These are phyloP conservation scores for Parazoanthus atlanticus DNA, from an alignment of 92 coral and sea anemone species.

Conservation along the genomic window DNA sequence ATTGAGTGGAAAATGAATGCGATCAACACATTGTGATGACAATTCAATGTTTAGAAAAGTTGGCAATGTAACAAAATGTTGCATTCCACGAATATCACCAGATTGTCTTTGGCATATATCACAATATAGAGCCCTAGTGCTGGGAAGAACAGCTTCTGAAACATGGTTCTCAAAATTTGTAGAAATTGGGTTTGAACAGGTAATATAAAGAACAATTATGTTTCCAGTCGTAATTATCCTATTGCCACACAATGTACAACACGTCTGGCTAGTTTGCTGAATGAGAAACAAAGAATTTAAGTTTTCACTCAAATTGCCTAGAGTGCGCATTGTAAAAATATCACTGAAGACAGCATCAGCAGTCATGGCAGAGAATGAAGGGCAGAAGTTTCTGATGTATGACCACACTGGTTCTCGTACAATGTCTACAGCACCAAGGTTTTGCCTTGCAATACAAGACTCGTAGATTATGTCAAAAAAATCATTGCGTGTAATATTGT, in stretches of 20 bases:
- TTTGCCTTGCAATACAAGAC: conserved; percentile 46
- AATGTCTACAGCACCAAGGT: conserved; percentile 27
- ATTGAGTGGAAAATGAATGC: background rate
- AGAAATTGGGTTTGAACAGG: background rate
- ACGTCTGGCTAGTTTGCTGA: conserved; percentile 3
- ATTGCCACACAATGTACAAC: background rate
- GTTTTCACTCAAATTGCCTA: conserved; percentile 41
- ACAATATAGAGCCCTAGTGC: too few species aligned
- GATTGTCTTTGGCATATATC: background rate
- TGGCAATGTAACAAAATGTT: background rate
- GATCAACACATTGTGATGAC: background rate
- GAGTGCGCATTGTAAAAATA: conserved; percentile 31
- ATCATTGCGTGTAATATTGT: conserved; percentile 45
- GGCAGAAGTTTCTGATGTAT: conserved; percentile 14
- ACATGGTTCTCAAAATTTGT: background rate
- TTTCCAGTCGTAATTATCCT: too few species aligned
- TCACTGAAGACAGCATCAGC: conserved; percentile 38
- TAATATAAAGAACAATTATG: background rate
- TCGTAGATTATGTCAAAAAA: conserved; percentile 52
- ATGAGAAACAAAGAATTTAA: conserved; percentile 51
- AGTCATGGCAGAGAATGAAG: conserved; percentile 31
- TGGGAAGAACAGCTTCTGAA: too few species aligned
- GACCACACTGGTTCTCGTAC: conserved; percentile 33
- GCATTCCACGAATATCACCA: background rate
- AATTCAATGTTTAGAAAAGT: too few species aligned